A percentile compares a stretch with the other conserved stretches of the same genome.
phyloP scores from a whole-genome alignment of 2,888 invertebrate species.

The Melieria crassipennis region DNA sequence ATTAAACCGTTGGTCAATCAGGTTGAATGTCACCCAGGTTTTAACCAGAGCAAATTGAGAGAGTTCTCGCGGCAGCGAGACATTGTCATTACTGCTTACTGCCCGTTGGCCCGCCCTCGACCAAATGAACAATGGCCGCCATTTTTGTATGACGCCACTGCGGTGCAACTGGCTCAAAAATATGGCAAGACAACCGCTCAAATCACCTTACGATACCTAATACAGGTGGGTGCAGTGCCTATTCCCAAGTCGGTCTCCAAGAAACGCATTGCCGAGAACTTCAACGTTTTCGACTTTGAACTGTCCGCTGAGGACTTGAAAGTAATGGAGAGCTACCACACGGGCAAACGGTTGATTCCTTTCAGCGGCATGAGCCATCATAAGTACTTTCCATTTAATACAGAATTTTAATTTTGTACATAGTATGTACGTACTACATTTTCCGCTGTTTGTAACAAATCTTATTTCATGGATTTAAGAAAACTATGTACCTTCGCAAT shows the following conservation, averaged over 20 bases:
- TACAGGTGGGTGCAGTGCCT: slow-evolving; percentile 68
- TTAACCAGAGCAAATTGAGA: slow-evolving; percentile 69
- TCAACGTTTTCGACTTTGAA: slow-evolving; percentile 71
- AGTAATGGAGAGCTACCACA: slow-evolving; percentile 52
- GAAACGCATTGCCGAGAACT: slow-evolving; percentile 68
- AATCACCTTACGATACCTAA: slow-evolving; percentile 71
- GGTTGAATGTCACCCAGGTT: slow-evolving; percentile 63
- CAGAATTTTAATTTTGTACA: slow-evolving; percentile 48
- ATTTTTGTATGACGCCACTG: slow-evolving; percentile 59
- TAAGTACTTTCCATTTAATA: slow-evolving; percentile 60
- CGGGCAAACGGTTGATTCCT: slow-evolving; percentile 55
- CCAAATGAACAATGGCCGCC: slow-evolving; percentile 68
- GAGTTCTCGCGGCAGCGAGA: slow-evolving; percentile 73
- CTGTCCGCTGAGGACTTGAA: slow-evolving; percentile 67
- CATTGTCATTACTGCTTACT: slow-evolving; percentile 76
- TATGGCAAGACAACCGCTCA: slow-evolving; percentile 74
- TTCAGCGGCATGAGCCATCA: slow-evolving; percentile 58
- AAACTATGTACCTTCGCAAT: no score
- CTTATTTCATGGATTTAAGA: no score
- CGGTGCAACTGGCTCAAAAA: slow-evolving; percentile 70
- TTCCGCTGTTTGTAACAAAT: no score
- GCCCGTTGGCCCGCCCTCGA: slow-evolving; percentile 76
- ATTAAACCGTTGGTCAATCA: slow-evolving; percentile 64
- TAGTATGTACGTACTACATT: neutral
- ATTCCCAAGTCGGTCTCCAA: slow-evolving; percentile 70